Evolutionary conservation across 2,888 invertebrate genomes (phyloP).

Genomic region (Fragum sueziense): DNA sequence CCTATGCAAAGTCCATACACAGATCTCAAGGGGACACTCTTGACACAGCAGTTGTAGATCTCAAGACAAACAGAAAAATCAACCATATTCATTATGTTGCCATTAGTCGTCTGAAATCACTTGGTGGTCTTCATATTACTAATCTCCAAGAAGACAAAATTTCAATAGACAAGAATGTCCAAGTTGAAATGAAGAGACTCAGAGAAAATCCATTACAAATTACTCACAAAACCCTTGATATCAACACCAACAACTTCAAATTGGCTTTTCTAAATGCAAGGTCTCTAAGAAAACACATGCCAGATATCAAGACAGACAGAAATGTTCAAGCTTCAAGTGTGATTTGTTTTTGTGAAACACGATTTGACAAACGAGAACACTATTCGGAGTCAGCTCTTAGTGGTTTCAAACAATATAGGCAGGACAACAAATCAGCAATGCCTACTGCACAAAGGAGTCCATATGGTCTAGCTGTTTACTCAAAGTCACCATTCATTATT

Average conservation of each 20-base stretch:
- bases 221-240: constrained; percentile 4
- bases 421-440: constrained; percentile 22
- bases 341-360: constrained; percentile 32
- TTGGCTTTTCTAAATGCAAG: constrained; percentile 50
- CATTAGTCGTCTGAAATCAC: constrained; percentile 44
- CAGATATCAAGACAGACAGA: constrained; percentile 25
- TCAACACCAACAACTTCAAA: constrained; percentile 16
- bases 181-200: constrained; percentile 45
- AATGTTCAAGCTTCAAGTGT: constrained; percentile 24
- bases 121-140: constrained; percentile 45
- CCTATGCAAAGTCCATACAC: constrained; percentile 55
- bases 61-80: constrained; percentile 38
- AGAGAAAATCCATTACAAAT: constrained; percentile 13
- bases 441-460: constrained; percentile 16
- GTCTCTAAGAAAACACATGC: constrained; percentile 35
- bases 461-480: constrained; percentile 34
- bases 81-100: constrained; percentile 61
- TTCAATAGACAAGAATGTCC: constrained; percentile 27
- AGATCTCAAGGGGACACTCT: constrained; percentile 57
- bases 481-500: constrained; percentile 24
- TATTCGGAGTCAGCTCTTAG: constrained; percentile 5
- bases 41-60: constrained; percentile 48
- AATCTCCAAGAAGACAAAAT: constrained; percentile 50
- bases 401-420: constrained; percentile 21
- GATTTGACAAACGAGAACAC: constrained; percentile 11